Evolutionary conservation across 2,888 invertebrate genomes (phyloP).

Genomic region (Acrocera orbiculus): DNA sequence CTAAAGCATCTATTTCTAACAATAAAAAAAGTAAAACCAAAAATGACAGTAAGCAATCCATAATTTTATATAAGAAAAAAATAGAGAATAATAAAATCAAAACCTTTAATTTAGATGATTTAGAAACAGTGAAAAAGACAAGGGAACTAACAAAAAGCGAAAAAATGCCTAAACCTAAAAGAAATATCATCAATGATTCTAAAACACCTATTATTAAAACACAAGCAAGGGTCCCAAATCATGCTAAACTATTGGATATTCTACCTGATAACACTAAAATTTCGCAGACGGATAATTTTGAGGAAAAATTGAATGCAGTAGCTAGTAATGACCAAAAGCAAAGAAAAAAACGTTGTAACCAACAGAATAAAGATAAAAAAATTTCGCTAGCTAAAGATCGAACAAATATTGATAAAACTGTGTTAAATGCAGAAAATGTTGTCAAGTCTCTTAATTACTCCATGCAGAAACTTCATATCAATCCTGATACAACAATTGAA

Average conservation of each 20-base stretch:
- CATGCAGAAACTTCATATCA: constrained; percentile 11
- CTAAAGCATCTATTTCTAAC: too few species aligned
- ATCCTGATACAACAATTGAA: constrained; percentile 11
- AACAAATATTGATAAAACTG: constrained; percentile 3
- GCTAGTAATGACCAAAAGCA: neutral
- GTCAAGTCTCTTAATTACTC: constrained; percentile 10
- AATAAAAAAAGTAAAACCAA: too few species aligned
- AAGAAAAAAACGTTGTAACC: neutral
- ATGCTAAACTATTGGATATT: too few species aligned
- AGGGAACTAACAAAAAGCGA: neutral
- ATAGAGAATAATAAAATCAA: too few species aligned
- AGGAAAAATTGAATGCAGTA: neutral
- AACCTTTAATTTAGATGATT: too few species aligned
- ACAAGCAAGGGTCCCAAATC: too few species aligned
- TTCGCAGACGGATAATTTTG: neutral
- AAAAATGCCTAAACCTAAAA: neutral
- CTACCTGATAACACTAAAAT: neutral
- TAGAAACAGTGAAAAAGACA: too few species aligned
- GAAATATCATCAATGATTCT: neutral
- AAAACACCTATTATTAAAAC: too few species aligned
- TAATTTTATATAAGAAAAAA: too few species aligned
- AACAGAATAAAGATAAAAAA: neutral
- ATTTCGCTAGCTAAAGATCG: neutral
- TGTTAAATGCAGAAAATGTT: constrained; percentile 5
- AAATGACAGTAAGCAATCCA: too few species aligned